Base-by-base conservation (phyloP, 2,797 vertebrate species). In the Caiman crocodilus region DNA sequence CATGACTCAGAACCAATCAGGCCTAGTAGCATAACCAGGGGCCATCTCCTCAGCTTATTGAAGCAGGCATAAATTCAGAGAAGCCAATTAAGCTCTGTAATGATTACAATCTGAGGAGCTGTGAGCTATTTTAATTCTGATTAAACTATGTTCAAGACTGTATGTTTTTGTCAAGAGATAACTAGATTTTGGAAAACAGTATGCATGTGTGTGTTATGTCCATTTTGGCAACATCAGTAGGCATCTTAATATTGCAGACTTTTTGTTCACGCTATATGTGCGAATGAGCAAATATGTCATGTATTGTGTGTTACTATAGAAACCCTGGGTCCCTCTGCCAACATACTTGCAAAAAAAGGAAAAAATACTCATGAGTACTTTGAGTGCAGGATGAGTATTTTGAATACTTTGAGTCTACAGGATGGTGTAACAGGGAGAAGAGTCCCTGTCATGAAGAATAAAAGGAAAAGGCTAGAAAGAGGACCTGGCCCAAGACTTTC, bases 21-120 rank as follows among this genome's bases (percentile, higher is more conserved):
- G 17, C 79, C 64, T 74, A 91, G 82, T 50, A 20, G 50, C 14
- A 14, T 7, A 50, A 50, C 21, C 32, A 71, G 13, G 32, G 32
- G 32, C 82, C 76, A 93, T 69, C 79, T 58, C 32, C 60, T 81
- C 79, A 63, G 50, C 63, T 90, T 69, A 82, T 69, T 64, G 86
- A 95, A 90, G 82, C 23, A 11, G 82, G 59, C 64, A 95, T 71
- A 89, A 95, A 91, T 92, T 88, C 30, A 84, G 65, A 81, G 20
- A 89, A 88, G 92, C 82, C 81, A 80, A 32, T 25, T 16, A n/a
- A n/a, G 3, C 82, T 42, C 42, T 89, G 28, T 81, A 85, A 88
- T 56, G 35, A 89, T 90, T 96, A 90, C 93, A 71, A 76, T 82
- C 35, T 88, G 79, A 90, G 84, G 14, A 13, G 42, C 15, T 82